Evolutionary conservation across 2,888 invertebrate genomes (phyloP).

Genomic region (Scaptomyza polygonia): DNA sequence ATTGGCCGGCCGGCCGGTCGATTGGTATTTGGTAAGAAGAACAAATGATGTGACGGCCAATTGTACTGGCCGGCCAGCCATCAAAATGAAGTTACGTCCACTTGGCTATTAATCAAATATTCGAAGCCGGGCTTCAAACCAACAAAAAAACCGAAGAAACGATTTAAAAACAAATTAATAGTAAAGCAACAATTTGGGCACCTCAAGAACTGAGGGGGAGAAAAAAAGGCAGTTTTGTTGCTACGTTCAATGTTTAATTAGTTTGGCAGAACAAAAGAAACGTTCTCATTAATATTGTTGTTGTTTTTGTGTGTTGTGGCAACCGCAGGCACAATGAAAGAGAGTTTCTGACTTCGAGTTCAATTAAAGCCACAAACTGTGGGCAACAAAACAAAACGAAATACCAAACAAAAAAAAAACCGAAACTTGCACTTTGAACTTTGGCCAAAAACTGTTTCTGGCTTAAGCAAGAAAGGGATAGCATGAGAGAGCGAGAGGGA

Average conservation of each 20-base stretch:
- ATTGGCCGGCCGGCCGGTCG: constrained; percentile 50
- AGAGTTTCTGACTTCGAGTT: constrained; percentile 58
- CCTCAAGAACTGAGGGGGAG: not conserved
- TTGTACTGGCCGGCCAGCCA: constrained; percentile 76
- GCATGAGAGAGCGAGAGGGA: not conserved
- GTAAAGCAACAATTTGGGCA: constrained; percentile 21
- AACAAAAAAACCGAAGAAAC: constrained; percentile 45
- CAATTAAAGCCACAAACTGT: constrained; percentile 70
- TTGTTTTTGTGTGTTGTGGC: constrained; percentile 22
- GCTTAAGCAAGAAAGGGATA: constrained; percentile 30
- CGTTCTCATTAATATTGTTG: constrained; percentile 19
- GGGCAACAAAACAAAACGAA: not conserved
- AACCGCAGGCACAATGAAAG: constrained; percentile 44
- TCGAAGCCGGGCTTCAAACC: constrained; percentile 13
- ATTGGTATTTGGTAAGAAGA: constrained; percentile 45
- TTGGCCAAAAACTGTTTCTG: constrained; percentile 40
- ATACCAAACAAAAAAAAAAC: constrained; percentile 17
- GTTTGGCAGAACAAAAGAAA: constrained; percentile 61
- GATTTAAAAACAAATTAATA: constrained; percentile 77
- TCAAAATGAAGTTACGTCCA: constrained; percentile 78
- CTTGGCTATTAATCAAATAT: constrained; percentile 66
- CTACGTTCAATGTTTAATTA: constrained; percentile 70
- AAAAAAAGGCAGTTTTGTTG: constrained; percentile 7
- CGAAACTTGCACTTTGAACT: constrained; percentile 57
- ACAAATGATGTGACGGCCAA: constrained; percentile 74